A percentile compares a stretch with the other conserved stretches of the same genome.
phyloP scores from a whole-genome alignment of 2,888 invertebrate genomes.

The Cybosia mesomella region DNA sequence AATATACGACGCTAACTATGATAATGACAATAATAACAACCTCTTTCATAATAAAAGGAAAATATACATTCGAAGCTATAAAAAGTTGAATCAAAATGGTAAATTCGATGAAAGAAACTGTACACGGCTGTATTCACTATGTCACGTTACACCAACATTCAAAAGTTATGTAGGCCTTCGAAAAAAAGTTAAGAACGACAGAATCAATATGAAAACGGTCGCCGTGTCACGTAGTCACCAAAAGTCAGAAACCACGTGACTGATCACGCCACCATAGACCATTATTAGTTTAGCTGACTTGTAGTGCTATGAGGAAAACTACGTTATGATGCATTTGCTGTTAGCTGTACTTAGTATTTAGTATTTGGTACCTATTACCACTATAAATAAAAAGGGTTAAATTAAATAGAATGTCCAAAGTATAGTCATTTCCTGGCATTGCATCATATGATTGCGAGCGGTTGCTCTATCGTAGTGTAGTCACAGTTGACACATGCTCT shows the following conservation, averaged over 20 bases:
- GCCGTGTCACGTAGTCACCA: constrained; percentile 63
- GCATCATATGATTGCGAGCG: constrained; percentile 47
- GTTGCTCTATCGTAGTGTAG: constrained; percentile 48
- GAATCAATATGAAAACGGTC: constrained; percentile 62
- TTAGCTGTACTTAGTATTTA: constrained; percentile 14
- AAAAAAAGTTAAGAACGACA: constrained; percentile 37
- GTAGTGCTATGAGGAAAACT: constrained; percentile 31
- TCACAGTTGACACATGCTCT: constrained; percentile 55
- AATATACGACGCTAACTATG: constrained; percentile 30
- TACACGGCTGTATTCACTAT: constrained; percentile 27
- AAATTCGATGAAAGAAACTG: background rate
- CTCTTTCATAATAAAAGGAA: constrained; percentile 1
- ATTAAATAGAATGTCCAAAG: background rate
- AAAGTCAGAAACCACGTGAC: constrained; percentile 31
- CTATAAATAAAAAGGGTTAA: background rate
- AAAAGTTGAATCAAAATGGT: constrained; percentile 5
- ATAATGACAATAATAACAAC: constrained; percentile 49
- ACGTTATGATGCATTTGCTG: background rate
- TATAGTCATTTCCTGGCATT: constrained; percentile 33
- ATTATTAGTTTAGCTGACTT: constrained; percentile 21
- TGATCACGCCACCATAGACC: constrained; percentile 23
- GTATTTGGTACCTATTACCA: background rate
- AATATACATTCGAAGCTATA: background rate
- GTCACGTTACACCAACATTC: constrained; percentile 45
- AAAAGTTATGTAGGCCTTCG: constrained; percentile 27